A percentile compares a stretch with the other conserved stretches of the same genome.
Conservation (phyloP, 2,113 vertebrate species). For the Riparia riparia region DNA sequence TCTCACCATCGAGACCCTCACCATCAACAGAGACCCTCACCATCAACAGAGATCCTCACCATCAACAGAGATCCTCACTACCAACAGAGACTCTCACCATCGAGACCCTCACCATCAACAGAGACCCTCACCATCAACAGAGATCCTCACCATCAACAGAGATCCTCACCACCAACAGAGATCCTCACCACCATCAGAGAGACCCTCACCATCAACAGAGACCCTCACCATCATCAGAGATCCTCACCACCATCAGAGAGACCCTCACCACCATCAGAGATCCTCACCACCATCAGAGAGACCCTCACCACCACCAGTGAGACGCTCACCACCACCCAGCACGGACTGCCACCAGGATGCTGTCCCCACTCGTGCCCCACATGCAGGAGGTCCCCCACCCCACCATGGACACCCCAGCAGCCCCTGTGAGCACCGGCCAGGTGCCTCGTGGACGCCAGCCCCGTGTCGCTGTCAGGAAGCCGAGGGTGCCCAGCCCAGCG, state of each 20-base stretch:
- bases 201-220: too few relatives aligned
- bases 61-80: neutral
- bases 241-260: too few relatives aligned
- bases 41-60: neutral
- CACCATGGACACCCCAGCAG: neutral
- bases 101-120: neutral
- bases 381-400: neutral
- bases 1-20: neutral
- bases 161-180: too few relatives aligned
- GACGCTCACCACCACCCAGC: neutral
- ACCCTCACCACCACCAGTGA: neutral
- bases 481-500: neutral
- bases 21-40: neutral
- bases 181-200: too few relatives aligned
- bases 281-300: neutral
- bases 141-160: neutral
- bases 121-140: neutral
- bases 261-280: neutral
- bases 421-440: neutral
- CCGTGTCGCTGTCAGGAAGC: rapidly evolving
- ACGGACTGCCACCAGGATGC: neutral
- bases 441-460: neutral
- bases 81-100: neutral
- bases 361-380: neutral
- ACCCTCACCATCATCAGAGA: too few relatives aligned